Evolutionary conservation across 2,888 invertebrate species (phyloP).

Genomic region (Pachymerium ferrugineum): DNA sequence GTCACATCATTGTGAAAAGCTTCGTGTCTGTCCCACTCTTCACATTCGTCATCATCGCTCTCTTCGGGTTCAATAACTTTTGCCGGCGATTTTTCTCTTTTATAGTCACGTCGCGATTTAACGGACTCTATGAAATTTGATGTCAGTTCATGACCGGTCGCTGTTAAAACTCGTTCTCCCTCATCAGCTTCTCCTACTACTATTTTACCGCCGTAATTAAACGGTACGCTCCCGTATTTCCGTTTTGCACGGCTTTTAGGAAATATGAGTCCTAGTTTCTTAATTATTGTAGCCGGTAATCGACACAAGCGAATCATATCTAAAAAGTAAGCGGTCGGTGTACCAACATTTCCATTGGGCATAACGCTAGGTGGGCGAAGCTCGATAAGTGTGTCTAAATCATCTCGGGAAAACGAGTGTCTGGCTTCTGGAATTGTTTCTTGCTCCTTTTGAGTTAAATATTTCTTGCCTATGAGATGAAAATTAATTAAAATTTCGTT

Average conservation of each 20-base stretch:
- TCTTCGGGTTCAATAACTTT: constrained; percentile 27
- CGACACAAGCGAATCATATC: constrained; percentile 49
- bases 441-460: constrained; percentile 42
- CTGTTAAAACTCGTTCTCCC: constrained; percentile 36
- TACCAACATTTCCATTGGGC: constrained; percentile 56
- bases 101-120: constrained; percentile 28
- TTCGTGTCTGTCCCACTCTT: constrained; percentile 55
- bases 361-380: constrained; percentile 47
- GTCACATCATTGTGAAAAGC: constrained; percentile 52
- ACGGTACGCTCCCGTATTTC: constrained; percentile 50
- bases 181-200: constrained; percentile 32
- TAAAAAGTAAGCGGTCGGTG: constrained; percentile 51
- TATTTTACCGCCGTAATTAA: constrained; percentile 44
- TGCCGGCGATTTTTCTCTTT: constrained; percentile 30
- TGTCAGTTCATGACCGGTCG: constrained; percentile 39
- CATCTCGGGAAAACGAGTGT: constrained; percentile 42
- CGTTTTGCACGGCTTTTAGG: constrained; percentile 43
- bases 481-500: constrained; percentile 15
- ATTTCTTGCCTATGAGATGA: constrained; percentile 34
- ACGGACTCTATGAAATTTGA: constrained; percentile 31
- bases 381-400: constrained; percentile 43
- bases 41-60: constrained; percentile 49
- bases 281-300: constrained; percentile 50
- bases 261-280: constrained; percentile 48
- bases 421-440: constrained; percentile 42